A percentile compares a stretch with the other conserved stretches of the same genome.
Conservation (phyloP, 2,797 vertebrate genomes). For the Sparidentex hasta region DNA sequence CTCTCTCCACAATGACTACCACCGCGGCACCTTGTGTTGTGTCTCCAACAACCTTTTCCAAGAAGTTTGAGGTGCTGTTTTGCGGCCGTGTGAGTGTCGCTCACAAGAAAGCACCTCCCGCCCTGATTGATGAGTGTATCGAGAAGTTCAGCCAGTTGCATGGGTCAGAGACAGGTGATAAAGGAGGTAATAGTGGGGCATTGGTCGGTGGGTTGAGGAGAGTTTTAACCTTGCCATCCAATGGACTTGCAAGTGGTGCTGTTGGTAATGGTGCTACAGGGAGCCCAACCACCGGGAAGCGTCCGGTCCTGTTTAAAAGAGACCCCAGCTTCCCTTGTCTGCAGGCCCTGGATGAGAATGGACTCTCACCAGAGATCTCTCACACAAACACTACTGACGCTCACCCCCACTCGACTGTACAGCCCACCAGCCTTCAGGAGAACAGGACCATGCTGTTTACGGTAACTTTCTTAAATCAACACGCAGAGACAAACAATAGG, state of each 20-base stretch:
- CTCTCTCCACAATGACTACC: conserved; percentile 80
- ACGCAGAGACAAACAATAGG: neutral
- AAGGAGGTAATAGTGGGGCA: conserved; percentile 50
- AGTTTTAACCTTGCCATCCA: conserved; percentile 84
- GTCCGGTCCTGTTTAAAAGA: conserved; percentile 86
- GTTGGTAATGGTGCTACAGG: conserved; percentile 59
- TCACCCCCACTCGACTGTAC: conserved; percentile 81
- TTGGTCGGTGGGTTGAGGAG: conserved; percentile 79
- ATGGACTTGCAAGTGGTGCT: conserved; percentile 56
- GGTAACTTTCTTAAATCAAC: conserved; percentile 79
- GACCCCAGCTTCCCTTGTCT: conserved; percentile 88
- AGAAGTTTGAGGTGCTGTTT: conserved; percentile 97
- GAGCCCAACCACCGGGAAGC: conserved; percentile 64
- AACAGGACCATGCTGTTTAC: conserved; percentile 98
- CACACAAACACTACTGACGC: conserved; percentile 82
- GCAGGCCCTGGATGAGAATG: conserved; percentile 91
- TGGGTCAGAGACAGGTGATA: conserved; percentile 53
- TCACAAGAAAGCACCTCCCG: conserved; percentile 95
- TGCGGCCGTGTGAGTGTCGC: conserved; percentile 95
- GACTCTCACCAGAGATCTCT: conserved; percentile 88
- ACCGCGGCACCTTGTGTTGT: conserved; percentile 78
- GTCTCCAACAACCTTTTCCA: conserved; percentile 91
- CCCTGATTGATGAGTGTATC: conserved; percentile 97
- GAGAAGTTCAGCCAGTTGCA: conserved; percentile 92
- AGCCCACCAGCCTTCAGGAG: conserved; percentile 94